These are phyloP conservation scores for Astyanax mexicanus DNA, from an alignment of 2,797 vertebrate species.

Conservation along the genomic window DNA sequence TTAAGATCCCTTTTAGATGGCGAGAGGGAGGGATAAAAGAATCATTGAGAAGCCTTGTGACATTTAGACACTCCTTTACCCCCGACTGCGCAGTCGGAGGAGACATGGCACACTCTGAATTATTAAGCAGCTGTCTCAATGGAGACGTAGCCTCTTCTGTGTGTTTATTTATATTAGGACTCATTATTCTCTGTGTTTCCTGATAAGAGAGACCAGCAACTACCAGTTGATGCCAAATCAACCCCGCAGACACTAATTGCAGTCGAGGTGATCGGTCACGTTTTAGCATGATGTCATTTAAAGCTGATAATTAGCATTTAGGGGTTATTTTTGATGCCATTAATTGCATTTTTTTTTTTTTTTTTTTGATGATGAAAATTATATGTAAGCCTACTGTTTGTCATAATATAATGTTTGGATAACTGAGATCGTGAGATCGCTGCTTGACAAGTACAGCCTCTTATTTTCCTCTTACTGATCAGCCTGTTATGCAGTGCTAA, in stretches of 20 bases:
- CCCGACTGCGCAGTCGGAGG: slow-evolving; percentile 42
- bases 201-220: neutral
- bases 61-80: slow-evolving; percentile 65
- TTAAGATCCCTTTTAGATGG: slow-evolving; percentile 53
- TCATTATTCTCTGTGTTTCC: slow-evolving; percentile 15
- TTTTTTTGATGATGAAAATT: slow-evolving; percentile 1
- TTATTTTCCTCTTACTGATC: too few species aligned
- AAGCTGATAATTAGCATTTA: neutral
- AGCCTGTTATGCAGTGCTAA: too few species aligned
- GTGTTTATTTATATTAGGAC: slow-evolving; percentile 21
- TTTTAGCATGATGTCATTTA: slow-evolving; percentile 10
- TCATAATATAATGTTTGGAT: neutral
- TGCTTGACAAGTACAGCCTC: slow-evolving; percentile 3
- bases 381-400: neutral
- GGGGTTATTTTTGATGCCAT: neutral
- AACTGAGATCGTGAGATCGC: neutral
- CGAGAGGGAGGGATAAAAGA: slow-evolving; percentile 42
- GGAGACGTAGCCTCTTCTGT: slow-evolving; percentile 14
- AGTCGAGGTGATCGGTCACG: neutral
- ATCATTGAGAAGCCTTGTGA: slow-evolving; percentile 64
- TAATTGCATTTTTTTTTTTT: neutral
- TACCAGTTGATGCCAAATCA: slow-evolving; percentile 6
- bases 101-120: slow-evolving; percentile 69
- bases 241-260: neutral
- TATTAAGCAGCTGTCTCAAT: slow-evolving; percentile 70